Percentiles rank a stretch among this genome's conserved stretches.
phyloP scores from a whole-genome alignment of 2,888 invertebrate species.

The Busseola fusca region DNA sequence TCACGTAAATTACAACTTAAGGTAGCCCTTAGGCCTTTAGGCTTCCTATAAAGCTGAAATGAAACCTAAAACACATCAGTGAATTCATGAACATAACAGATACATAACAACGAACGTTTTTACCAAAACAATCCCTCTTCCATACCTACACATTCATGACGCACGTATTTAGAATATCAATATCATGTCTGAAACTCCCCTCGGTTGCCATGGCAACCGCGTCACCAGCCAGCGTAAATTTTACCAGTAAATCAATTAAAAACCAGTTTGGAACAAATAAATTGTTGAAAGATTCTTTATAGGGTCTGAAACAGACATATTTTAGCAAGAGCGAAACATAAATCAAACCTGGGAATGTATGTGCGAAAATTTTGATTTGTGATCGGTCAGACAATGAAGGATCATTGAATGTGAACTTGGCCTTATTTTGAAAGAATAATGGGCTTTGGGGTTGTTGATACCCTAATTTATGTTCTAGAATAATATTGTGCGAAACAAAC shows the following conservation, averaged over 20 bases:
- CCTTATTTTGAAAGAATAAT: conserved; percentile 55
- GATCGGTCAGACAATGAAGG: conserved; percentile 59
- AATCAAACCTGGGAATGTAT: conserved; percentile 73
- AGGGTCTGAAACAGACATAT: conserved; percentile 74
- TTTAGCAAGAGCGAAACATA: conserved; percentile 77
- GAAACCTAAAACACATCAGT: background rate
- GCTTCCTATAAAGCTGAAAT: background rate
- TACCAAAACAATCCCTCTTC: conserved; percentile 60
- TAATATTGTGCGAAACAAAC: background rate
- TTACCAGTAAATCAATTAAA: conserved; percentile 63
- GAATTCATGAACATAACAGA: conserved; percentile 6
- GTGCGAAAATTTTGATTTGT: conserved; percentile 75
- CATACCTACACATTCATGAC: conserved; percentile 55
- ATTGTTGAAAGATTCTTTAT: conserved; percentile 52
- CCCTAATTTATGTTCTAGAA: conserved; percentile 32
- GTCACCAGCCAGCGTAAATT: conserved; percentile 63
- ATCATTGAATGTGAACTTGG: conserved; percentile 57
- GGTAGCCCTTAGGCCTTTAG: no score
- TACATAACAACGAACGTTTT: conserved; percentile 28
- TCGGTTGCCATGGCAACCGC: conserved; percentile 75
- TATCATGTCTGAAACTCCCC: conserved; percentile 73
- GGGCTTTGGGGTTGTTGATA: conserved; percentile 39
- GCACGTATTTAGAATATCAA: conserved; percentile 70
- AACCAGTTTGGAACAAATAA: conserved; percentile 56
- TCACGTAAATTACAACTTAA: no score